Conservation (phyloP, 2,113 vertebrate genomes). For the Lepidothrix coronata region DNA sequence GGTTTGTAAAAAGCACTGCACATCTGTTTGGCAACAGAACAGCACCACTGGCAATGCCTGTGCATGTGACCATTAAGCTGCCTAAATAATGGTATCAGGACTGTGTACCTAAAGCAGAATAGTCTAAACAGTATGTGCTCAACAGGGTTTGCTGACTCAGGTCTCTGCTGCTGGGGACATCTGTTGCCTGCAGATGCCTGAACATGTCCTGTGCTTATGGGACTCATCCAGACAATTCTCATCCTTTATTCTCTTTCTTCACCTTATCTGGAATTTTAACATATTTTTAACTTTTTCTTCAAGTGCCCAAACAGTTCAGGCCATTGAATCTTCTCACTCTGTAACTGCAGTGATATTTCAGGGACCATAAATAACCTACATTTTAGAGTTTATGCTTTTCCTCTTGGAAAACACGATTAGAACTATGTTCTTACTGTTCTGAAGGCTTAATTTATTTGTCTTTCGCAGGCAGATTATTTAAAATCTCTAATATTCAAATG, state of each 20-base stretch:
- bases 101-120: rapidly evolving
- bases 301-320: background rate
- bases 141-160: background rate
- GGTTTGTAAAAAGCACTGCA: background rate
- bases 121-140: rapidly evolving
- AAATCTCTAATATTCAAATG: slow-evolving; percentile 33
- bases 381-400: background rate
- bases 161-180: background rate
- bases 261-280: background rate
- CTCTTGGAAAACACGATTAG: background rate
- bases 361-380: background rate
- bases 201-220: background rate
- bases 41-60: background rate
- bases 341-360: background rate
- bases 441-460: slow-evolving; percentile 38
- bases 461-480: slow-evolving; percentile 21
- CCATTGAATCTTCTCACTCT: background rate
- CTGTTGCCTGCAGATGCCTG: no score
- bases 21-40: background rate
- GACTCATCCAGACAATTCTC: background rate
- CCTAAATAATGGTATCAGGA: background rate
- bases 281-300: background rate
- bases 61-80: background rate
- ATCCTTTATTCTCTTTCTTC: background rate
- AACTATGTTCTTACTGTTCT: background rate